Percentiles rank a stretch among this genome's conserved stretches.
phyloP scores from a whole-genome alignment of 2,797 vertebrate genomes.

The Balearica regulorum region DNA sequence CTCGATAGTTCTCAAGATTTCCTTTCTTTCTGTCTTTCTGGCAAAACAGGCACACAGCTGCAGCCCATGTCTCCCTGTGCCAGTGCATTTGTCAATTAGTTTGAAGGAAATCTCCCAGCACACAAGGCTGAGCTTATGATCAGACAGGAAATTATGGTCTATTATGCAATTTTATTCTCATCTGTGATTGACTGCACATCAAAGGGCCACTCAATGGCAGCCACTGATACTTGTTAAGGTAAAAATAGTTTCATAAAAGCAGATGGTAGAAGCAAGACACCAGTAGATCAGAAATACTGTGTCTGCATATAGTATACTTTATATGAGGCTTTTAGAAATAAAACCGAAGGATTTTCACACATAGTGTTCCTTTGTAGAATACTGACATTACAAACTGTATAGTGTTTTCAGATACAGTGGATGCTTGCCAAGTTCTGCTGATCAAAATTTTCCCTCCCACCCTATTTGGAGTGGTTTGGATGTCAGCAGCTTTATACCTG shows the following conservation, averaged over 20 bases:
- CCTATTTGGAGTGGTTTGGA: neutral
- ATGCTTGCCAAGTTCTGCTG: neutral
- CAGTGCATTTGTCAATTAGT: constrained; percentile 24
- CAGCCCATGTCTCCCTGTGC: neutral
- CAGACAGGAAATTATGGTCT: constrained; percentile 37
- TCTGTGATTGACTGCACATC: constrained; percentile 39
- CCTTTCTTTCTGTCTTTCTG: neutral
- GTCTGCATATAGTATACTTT: neutral
- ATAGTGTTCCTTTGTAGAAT: neutral
- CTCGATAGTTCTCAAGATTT: neutral
- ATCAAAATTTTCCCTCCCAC: neutral
- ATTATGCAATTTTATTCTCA: constrained; percentile 37
- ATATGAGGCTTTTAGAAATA: neutral
- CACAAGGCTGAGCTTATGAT: constrained; percentile 15
- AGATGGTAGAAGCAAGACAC: constrained; percentile 11
- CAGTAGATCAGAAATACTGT: neutral
- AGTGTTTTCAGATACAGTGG: neutral
- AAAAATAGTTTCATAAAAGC: constrained; percentile 19
- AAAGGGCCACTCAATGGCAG: constrained; percentile 17
- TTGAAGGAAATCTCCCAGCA: neutral
- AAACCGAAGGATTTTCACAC: neutral
- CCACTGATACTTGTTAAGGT: neutral
- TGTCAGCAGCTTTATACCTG: neutral
- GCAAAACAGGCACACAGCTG: constrained; percentile 9
- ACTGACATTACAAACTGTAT: neutral